Percentiles rank a stretch among this genome's conserved stretches.
Evolutionary conservation across 2,888 invertebrate genomes (phyloP).

Genomic region (Pterobdella sp.): DNA sequence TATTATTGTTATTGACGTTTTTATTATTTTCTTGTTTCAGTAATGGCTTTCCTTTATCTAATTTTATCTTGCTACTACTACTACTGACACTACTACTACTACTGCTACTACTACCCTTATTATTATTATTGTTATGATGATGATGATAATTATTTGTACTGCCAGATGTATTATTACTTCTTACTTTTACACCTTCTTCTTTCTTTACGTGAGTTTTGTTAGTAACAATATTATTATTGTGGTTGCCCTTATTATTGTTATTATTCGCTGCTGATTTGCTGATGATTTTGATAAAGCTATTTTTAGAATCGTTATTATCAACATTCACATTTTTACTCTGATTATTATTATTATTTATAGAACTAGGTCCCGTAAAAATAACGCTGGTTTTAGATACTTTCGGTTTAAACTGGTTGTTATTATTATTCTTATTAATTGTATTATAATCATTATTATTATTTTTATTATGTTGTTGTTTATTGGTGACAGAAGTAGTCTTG

Average conservation of each 20-base stretch:
- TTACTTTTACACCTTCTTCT: neutral
- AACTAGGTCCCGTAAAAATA: neutral
- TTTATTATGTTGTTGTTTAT: neutral
- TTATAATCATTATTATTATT: neutral
- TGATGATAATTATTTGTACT: neutral
- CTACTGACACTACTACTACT: neutral
- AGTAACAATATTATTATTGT: neutral
- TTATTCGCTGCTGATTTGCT: neutral
- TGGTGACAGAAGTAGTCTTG: neutral
- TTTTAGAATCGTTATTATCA: neutral
- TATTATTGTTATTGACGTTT: too few species aligned
- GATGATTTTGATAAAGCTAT: neutral
- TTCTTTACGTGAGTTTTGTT: neutral
- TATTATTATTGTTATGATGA: conserved; percentile 1
- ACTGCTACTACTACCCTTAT: neutral
- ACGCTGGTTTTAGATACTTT: neutral
- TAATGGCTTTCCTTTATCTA: neutral
- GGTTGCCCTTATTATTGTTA: neutral
- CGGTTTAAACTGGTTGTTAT: neutral
- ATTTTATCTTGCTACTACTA: neutral
- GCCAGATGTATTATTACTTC: neutral
- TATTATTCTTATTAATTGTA: neutral
- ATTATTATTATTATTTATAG: neutral
- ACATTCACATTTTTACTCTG: neutral
- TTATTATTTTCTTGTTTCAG: too few species aligned